Evolutionary conservation across 2,888 invertebrate genomes (phyloP), one percentile per base, ranked within the genome.

Genomic region (Malachius bipustulatus): DNA sequence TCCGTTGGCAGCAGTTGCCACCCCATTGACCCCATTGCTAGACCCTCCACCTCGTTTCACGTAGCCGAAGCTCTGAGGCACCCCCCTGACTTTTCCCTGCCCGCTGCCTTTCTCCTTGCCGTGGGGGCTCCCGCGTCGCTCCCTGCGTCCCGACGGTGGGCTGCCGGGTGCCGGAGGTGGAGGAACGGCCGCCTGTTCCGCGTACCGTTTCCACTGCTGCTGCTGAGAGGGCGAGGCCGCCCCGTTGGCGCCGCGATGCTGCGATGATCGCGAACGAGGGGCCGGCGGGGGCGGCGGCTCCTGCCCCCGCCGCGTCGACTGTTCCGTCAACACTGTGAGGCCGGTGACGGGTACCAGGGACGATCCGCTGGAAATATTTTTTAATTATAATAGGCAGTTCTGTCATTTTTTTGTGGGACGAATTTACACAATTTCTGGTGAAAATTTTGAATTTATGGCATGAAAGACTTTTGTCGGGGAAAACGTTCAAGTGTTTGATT

Each of bases 61-160:
- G 58, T 87, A 87, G 34, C 85, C 85, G 53, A 87, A 87, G 59
- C 77, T 84, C 49, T 84, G 83, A 4, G 85, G 84, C 9, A 82
- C 82, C 9, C 77, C 77, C 41, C 70, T 58, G 32, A 69, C 70
- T 60, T 84, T 85, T 28, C 49, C 47, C 26, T 76, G 73, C 50
- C 77, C 72, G 45, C 69, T 62, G 45, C 67, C 66, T 39, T 70
- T 70, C 3, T 72, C 70, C 40, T 69, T 69, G 30, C 52, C 49
- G 44, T 60, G 64, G 35, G 60, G 58, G 52, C 55, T 62, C 51
- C 48, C 61, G 47, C 48, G 59, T 52, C 51, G 60, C 59, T 50
- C 66, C 50, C 60, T 61, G 31, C 63, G 47, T 15, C 53, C 45
- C 13, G 63, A 60, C 19, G 60, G 64, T 47, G 63, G 64, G 12